Base-by-base conservation (phyloP, 2,888 invertebrate species). In the Chaitophorus viminalis region DNA sequence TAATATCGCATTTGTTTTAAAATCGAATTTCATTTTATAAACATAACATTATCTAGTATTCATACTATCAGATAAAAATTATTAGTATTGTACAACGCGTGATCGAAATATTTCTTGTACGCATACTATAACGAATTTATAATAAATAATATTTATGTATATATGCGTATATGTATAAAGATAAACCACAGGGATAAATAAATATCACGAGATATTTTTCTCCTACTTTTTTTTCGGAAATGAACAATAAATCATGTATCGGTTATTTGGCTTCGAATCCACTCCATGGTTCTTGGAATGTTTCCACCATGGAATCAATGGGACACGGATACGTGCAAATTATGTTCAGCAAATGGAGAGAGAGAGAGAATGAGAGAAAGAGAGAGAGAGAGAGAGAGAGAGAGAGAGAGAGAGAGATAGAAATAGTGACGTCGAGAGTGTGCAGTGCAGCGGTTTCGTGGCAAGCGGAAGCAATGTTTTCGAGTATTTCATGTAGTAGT, bases 251-350 rank as follows among this genome's bases (percentile, higher is more conserved):
- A 82, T 82, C 33, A 72, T 74, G 11, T 46, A 70, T 82, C 70
- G 72, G 68, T 70, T 72, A 33, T 74, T 82, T 74, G 82, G 82
- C 82, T 82, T 54, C 31, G 72, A 52, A 72, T 74, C n/a, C 72
- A 72, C 72, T 82, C 36, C 72, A 82, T 18, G 36, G 72, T 84
- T 77, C 52, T 85, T 85, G 85, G 85, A 85, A 77, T 52, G 85
- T 68, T 85, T 85, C 85, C 85, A 85, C 85, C 18, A 54, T n/a
- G 52, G 54, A 52, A 72, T 54, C 31, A 52, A 52, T 33, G 72
- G 52, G 72, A 29, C 21, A 33, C 29, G 81, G 82, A 68, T 52
- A 33, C 33, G 72, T 72, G 82, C 33, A 21, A 74, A 74, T 36
- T 74, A 52, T 72, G 54, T 33, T 68, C 29, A 25, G 11, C 25